These are phyloP conservation scores for Ennomos erosarius DNA, from an alignment of 2,888 invertebrate species.

Conservation along the genomic window DNA sequence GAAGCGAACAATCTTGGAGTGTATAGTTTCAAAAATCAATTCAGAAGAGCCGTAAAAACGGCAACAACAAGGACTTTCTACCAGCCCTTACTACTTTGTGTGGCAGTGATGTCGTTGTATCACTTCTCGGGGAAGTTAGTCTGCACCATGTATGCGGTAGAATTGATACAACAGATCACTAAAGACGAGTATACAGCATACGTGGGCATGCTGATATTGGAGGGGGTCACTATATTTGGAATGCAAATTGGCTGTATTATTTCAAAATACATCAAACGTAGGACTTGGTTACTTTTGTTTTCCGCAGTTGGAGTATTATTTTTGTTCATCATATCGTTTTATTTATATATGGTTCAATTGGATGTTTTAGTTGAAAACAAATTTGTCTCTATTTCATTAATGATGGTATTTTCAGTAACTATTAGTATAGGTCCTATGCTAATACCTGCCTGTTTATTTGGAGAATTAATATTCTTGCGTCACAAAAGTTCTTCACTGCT, in stretches of 20 bases:
- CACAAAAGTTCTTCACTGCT: constrained; percentile 40
- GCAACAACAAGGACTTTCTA: constrained; percentile 46
- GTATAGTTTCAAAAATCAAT: neutral
- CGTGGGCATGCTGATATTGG: constrained; percentile 53
- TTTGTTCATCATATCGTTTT: constrained; percentile 1
- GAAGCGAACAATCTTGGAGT: neutral
- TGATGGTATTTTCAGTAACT: constrained; percentile 37
- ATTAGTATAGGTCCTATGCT: constrained; percentile 50
- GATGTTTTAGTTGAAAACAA: constrained; percentile 1
- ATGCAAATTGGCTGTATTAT: constrained; percentile 51
- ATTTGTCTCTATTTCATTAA: neutral
- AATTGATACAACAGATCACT: constrained; percentile 51
- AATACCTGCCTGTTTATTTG: constrained; percentile 40
- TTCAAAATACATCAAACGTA: constrained; percentile 40
- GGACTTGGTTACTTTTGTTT: neutral
- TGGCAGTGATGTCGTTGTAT: constrained; percentile 20
- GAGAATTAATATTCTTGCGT: constrained; percentile 42
- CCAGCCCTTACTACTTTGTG: constrained; percentile 3
- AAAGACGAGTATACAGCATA: constrained; percentile 45
- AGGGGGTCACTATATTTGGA: constrained; percentile 49
- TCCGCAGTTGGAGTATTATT: constrained; percentile 14
- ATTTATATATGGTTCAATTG: constrained; percentile 2
- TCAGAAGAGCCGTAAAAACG: neutral
- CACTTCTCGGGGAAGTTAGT: constrained; percentile 55
- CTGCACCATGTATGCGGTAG: constrained; percentile 49